A percentile compares a stretch with the other conserved stretches of the same genome.
Evolutionary conservation across 37 sponge, comb jelly and placozoan genomes (phyloP).

Genomic region (Cliona cf. orientalis): DNA sequence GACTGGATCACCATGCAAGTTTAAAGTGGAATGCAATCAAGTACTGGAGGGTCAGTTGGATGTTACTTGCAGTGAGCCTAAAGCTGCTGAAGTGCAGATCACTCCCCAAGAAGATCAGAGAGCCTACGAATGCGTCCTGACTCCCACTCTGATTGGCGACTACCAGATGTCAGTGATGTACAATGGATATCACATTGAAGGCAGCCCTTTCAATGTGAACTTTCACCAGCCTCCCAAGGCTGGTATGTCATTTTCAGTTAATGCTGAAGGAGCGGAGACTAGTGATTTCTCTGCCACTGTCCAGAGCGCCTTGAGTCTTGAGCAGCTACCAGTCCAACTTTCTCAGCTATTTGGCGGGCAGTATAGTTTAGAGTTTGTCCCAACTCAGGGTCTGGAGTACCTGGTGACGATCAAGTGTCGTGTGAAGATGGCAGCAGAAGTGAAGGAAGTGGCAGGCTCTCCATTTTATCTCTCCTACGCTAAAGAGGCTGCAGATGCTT

Average conservation of each 20-base stretch:
- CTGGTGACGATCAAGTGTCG: slow-evolving; percentile 45
- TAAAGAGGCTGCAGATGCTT: not conserved
- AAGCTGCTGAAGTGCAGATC: slow-evolving; percentile 30
- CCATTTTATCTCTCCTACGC: slow-evolving; percentile 66
- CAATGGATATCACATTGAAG: slow-evolving; percentile 56
- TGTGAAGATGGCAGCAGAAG: slow-evolving; percentile 48
- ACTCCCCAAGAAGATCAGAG: slow-evolving; percentile 1
- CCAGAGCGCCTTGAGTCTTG: slow-evolving; percentile 10
- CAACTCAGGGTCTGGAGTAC: slow-evolving; percentile 54
- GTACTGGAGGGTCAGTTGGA: slow-evolving; percentile 44
- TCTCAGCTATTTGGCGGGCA: slow-evolving; percentile 43
- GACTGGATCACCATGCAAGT: slow-evolving; percentile 15
- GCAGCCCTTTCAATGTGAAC: slow-evolving; percentile 68
- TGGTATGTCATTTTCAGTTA: slow-evolving; percentile 1
- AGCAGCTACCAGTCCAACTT: slow-evolving; percentile 27
- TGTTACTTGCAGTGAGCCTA: slow-evolving; percentile 21
- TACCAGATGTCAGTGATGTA: slow-evolving; percentile 30
- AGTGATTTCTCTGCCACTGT: slow-evolving; percentile 38
- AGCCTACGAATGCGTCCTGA: slow-evolving; percentile 38
- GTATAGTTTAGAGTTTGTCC: slow-evolving; percentile 50
- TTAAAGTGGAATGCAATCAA: slow-evolving; percentile 39
- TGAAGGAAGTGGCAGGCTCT: slow-evolving; percentile 53
- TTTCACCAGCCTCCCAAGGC: slow-evolving; percentile 21
- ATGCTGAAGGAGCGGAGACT: slow-evolving; percentile 31
- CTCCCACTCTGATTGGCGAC: slow-evolving; percentile 16